A percentile compares a stretch with the other conserved stretches of the same genome.
Evolutionary conservation across 1,140 invertebrate genomes (phyloP).

Genomic region (Stegodyphus mimosarum): DNA sequence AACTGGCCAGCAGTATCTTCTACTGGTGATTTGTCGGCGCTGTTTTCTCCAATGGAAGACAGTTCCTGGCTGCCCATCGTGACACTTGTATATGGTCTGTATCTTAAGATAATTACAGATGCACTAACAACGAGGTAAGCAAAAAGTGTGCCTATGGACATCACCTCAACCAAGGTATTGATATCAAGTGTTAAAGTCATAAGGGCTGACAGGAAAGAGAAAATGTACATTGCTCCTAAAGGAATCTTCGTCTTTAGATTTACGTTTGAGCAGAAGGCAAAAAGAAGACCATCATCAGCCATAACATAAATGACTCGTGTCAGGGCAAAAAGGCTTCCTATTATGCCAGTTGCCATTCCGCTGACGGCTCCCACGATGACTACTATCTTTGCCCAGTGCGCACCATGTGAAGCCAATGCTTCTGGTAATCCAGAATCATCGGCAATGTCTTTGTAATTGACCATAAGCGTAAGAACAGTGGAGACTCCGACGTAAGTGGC

Average conservation of each 20-base stretch:
- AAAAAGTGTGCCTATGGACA: slow-evolving; percentile 91
- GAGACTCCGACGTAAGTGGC: slow-evolving; percentile 75
- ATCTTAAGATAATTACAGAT: slow-evolving; percentile 75
- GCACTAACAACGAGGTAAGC: slow-evolving; percentile 92
- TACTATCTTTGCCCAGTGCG: slow-evolving; percentile 85
- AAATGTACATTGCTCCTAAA: slow-evolving; percentile 81
- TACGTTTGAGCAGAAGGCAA: slow-evolving; percentile 63
- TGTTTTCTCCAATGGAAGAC: slow-evolving; percentile 32
- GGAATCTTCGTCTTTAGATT: slow-evolving; percentile 75
- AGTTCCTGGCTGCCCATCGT: slow-evolving; percentile 45
- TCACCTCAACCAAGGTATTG: slow-evolving; percentile 90
- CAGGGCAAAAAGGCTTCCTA: slow-evolving; percentile 85
- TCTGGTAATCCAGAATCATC: slow-evolving; percentile 86
- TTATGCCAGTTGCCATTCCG: slow-evolving; percentile 86
- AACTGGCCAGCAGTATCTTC: slow-evolving; percentile 30
- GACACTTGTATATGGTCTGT: background rate
- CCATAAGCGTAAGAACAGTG: slow-evolving; percentile 83
- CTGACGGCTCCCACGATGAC: slow-evolving; percentile 88
- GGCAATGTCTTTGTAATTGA: slow-evolving; percentile 79
- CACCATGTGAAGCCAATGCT: slow-evolving; percentile 76
- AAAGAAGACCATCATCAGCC: slow-evolving; percentile 82
- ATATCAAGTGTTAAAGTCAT: slow-evolving; percentile 89
- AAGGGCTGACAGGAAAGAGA: slow-evolving; percentile 80
- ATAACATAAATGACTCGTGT: slow-evolving; percentile 89
- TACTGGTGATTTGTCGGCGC: background rate